A percentile compares a stretch with the other conserved stretches of the same genome.
phyloP scores from a whole-genome alignment of 2,797 vertebrate species.

The Takifugu ocellatus region DNA sequence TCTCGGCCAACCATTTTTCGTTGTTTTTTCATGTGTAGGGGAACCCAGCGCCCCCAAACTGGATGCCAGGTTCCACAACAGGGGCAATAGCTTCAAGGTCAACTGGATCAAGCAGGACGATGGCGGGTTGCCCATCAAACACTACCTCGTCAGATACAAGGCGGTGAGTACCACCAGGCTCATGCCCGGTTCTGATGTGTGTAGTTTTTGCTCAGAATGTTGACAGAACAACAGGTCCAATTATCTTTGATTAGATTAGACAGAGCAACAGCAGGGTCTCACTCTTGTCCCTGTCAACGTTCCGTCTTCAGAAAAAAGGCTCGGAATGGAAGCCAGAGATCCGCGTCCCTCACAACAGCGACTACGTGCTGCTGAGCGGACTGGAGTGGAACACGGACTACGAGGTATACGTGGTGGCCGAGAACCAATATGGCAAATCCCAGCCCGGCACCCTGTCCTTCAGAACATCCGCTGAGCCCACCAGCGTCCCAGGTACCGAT shows the following conservation, averaged over 20 bases:
- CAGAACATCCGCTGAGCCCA: slow-evolving; percentile 87
- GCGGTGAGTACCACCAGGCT: slow-evolving; percentile 82
- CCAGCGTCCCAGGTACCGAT: slow-evolving; percentile 89
- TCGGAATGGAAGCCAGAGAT: slow-evolving; percentile 92
- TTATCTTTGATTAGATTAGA: too few relatives aligned
- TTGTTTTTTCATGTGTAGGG: slow-evolving; percentile 78
- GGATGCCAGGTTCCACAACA: slow-evolving; percentile 79
- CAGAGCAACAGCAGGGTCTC: not conserved
- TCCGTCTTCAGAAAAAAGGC: slow-evolving; percentile 78
- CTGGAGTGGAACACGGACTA: slow-evolving; percentile 97
- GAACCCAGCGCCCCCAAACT: slow-evolving; percentile 94
- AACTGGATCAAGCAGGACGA: slow-evolving; percentile 95
- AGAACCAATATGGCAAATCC: slow-evolving; percentile 93
- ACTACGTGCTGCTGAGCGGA: slow-evolving; percentile 82
- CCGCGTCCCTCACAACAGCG: slow-evolving; percentile 80
- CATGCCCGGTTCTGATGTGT: too few relatives aligned
- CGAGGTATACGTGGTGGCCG: slow-evolving; percentile 88
- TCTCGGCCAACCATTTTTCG: slow-evolving; percentile 28
- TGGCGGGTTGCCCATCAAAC: slow-evolving; percentile 92
- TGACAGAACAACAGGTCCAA: too few relatives aligned
- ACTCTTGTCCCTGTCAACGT: not conserved
- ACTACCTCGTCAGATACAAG: slow-evolving; percentile 93
- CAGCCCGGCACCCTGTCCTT: slow-evolving; percentile 79
- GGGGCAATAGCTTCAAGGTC: slow-evolving; percentile 86
- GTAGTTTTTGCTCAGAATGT: too few relatives aligned